Percentiles rank a stretch among this genome's conserved stretches.
phyloP scores from a whole-genome alignment of 2,797 vertebrate species.

The Poecile montanus region DNA sequence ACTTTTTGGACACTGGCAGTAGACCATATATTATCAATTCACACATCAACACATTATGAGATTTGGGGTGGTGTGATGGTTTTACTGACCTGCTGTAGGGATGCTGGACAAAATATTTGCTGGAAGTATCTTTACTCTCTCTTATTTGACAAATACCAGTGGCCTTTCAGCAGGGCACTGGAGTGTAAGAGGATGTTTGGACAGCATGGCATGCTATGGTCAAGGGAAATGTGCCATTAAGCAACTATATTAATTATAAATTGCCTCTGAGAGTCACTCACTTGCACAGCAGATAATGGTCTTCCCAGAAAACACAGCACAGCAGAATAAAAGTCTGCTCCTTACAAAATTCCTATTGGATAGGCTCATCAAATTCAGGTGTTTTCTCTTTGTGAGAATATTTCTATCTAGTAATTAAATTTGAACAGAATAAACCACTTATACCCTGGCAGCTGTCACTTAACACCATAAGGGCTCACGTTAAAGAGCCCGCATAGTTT shows the following conservation, averaged over 20 bases:
- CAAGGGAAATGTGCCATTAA: conserved; percentile 12
- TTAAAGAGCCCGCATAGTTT: neutral
- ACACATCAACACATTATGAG: neutral
- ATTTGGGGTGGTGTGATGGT: neutral
- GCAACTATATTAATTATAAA: conserved; percentile 27
- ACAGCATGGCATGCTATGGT: neutral
- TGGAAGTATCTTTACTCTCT: neutral
- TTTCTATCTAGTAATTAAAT: neutral
- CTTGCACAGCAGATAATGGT: neutral
- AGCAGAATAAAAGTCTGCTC: neutral
- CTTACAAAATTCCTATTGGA: neutral
- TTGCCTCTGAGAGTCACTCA: neutral
- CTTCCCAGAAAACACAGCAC: neutral
- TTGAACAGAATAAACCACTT: neutral
- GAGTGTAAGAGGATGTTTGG: neutral
- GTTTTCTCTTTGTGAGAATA: neutral
- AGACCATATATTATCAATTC: neutral
- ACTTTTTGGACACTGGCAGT: neutral
- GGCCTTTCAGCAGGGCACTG: neutral
- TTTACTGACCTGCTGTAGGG: neutral
- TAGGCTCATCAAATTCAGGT: neutral
- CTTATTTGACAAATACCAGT: neutral
- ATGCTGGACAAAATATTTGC: neutral
- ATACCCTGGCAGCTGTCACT: neutral
- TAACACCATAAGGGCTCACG: neutral